Evolutionary conservation across 2,888 invertebrate species (phyloP).

Genomic region (Luffia ferchaultella): DNA sequence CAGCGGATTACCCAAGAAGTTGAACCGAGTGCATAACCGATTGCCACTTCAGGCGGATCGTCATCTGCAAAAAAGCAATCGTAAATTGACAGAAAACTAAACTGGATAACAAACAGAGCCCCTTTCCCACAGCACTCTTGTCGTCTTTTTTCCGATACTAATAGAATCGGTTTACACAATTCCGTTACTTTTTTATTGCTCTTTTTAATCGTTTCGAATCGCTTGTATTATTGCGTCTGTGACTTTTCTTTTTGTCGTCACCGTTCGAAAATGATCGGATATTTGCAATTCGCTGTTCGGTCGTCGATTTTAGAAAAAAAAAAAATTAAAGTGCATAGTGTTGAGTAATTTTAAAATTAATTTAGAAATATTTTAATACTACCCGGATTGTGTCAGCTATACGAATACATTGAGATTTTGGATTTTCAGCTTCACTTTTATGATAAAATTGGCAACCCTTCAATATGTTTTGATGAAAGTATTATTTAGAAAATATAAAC

Average conservation of each 20-base stretch:
- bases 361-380: too few relatives aligned
- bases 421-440: too few relatives aligned
- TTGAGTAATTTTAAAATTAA: too few relatives aligned
- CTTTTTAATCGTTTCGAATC: not conserved
- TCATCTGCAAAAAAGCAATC: constrained; percentile 34
- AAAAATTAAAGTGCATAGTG: too few relatives aligned
- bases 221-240: not conserved
- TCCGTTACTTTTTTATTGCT: not conserved
- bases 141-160: not conserved
- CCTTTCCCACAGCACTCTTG: constrained; percentile 36
- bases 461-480: too few relatives aligned
- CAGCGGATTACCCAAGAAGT: not conserved
- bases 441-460: too few relatives aligned
- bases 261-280: not conserved
- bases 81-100: constrained; percentile 25
- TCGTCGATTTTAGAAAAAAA: too few relatives aligned
- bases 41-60: constrained; percentile 35
- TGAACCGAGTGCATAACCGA: constrained; percentile 36
- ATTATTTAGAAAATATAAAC: too few relatives aligned
- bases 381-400: too few relatives aligned
- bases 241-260: not conserved
- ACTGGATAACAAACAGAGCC: constrained; percentile 25
- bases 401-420: too few relatives aligned
- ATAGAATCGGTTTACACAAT: not conserved
- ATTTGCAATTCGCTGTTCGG: not conserved